Evolutionary conservation across 2,113 vertebrate genomes (phyloP).

Genomic region (Sula dactylatra): DNA sequence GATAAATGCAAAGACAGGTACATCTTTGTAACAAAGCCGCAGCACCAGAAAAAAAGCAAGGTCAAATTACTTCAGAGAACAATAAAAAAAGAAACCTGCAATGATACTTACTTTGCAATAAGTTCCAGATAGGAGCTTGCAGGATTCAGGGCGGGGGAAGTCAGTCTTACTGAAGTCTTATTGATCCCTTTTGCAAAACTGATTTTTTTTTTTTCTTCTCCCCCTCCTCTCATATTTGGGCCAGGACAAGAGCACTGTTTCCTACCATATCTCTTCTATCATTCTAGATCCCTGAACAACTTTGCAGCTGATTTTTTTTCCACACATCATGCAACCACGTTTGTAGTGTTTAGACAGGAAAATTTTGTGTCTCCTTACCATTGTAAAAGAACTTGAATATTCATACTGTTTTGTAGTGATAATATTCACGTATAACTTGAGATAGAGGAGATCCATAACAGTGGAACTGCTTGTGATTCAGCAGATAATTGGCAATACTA

Average conservation of each 20-base stretch:
- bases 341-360: background rate
- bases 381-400: background rate
- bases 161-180: background rate
- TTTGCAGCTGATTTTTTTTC: background rate
- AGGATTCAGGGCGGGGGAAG: background rate
- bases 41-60: background rate
- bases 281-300: background rate
- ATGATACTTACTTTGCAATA: background rate
- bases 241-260: background rate
- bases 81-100: background rate
- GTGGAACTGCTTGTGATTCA: background rate
- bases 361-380: background rate
- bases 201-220: background rate
- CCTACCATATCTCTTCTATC: background rate
- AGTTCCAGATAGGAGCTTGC: background rate
- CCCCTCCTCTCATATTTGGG: background rate
- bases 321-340: no score
- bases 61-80: background rate
- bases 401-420: background rate
- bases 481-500: background rate
- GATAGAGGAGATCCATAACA: background rate
- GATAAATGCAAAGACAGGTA: background rate
- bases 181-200: background rate
- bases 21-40: background rate
- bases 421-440: background rate